phyloP scores from a whole-genome alignment of 2,113 vertebrate genomes.

The Odontophorus gujanensis region DNA sequence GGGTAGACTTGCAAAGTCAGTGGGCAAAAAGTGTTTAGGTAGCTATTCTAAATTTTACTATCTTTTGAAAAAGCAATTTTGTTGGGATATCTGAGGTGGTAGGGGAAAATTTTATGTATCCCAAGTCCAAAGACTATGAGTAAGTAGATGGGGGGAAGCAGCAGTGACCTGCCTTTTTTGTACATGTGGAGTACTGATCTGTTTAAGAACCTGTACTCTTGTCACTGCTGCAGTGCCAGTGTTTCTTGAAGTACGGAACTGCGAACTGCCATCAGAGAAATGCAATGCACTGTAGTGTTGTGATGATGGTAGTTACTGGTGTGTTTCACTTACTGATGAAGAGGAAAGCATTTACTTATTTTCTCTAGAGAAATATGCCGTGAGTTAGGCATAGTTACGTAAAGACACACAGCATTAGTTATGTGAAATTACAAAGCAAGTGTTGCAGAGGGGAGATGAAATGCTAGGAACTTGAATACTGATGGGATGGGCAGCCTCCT shows the following conservation, averaged over 20 bases:
- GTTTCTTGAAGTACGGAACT: not conserved
- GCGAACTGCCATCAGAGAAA: not conserved
- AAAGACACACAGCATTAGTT: not conserved
- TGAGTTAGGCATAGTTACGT: not conserved
- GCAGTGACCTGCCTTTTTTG: not conserved
- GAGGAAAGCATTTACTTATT: not conserved
- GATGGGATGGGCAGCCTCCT: not conserved
- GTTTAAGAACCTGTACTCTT: not conserved
- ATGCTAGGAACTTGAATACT: not conserved
- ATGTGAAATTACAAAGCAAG: not conserved
- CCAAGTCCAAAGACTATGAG: not conserved
- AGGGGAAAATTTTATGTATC: not conserved
- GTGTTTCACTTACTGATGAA: not conserved
- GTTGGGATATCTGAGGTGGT: not conserved
- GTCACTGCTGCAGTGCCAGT: not conserved
- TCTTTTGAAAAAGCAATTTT: not conserved
- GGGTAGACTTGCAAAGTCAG: not conserved
- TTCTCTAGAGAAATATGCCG: not conserved
- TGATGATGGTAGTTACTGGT: not conserved
- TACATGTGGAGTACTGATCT: accelerated
- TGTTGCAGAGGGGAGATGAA: not conserved
- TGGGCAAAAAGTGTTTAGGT: not conserved
- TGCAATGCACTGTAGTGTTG: not conserved
- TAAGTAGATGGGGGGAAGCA: conserved; percentile 2
- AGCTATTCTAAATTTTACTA: not conserved